Evolutionary conservation across 1,140 invertebrate genomes (phyloP).

Genomic region (Trypoxylus dichotomus): DNA sequence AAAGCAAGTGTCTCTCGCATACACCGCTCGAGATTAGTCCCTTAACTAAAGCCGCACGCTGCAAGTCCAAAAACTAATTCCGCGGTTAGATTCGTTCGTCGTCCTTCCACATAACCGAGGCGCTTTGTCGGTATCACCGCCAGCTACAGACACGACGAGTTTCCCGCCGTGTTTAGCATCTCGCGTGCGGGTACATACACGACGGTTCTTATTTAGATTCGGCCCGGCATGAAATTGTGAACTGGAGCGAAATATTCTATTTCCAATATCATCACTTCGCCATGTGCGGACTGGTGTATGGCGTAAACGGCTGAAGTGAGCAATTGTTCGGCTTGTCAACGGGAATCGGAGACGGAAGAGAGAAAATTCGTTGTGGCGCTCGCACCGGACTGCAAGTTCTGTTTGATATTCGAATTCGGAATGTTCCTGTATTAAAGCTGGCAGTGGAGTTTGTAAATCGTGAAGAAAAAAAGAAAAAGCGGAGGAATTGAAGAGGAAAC

Average conservation of each 20-base stretch:
- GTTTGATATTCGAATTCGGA: neutral
- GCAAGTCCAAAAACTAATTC: neutral
- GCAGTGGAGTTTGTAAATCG: no score
- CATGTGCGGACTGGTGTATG: constrained; percentile 41
- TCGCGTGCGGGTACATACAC: neutral
- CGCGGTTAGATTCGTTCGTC: neutral
- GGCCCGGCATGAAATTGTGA: constrained; percentile 45
- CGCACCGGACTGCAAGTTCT: constrained; percentile 25
- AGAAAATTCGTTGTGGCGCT: constrained; percentile 34
- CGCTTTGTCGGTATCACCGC: neutral
- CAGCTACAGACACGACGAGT: neutral
- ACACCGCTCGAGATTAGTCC: neutral
- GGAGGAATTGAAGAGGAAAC: no score
- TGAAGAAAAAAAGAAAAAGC: no score
- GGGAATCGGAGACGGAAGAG: constrained; percentile 5
- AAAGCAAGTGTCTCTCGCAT: neutral
- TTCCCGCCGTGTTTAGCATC: neutral
- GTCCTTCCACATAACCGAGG: neutral
- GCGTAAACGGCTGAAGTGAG: constrained; percentile 46
- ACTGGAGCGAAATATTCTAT: constrained; percentile 52
- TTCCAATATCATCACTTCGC: constrained; percentile 46
- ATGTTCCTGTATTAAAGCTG: no score
- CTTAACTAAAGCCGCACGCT: neutral
- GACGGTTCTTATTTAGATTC: constrained; percentile 21
- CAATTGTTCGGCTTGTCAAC: constrained; percentile 49